Evolutionary conservation across 2,113 vertebrate genomes (phyloP), one percentile per base, ranked within the genome.

Genomic region (Amphilophus citrinellus): DNA sequence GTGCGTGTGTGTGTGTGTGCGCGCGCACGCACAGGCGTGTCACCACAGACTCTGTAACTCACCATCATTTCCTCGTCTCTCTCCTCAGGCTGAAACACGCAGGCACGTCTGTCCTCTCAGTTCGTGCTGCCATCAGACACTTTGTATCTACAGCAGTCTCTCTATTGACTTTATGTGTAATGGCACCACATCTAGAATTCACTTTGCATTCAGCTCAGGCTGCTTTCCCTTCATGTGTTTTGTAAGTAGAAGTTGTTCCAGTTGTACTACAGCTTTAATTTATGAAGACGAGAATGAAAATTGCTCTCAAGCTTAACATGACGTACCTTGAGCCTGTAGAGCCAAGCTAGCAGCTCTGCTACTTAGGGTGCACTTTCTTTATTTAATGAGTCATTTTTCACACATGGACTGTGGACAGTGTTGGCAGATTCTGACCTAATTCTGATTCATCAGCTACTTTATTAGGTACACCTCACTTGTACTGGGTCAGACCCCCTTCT

Each of bases 1-100:
- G 39, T 42, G 44, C 14, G 44, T 15, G 44, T 14, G 44, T 0
- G 0, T 0, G 4, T 8, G 39, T 9, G 39, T 4, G 2, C 17
- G 42, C 4, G 18, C 8, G 27, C 3, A 24, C 24, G 24, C 24
- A 24, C 24, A 24, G 24, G 30, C 30, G 30, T 30, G 27, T 3
- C 27, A 27, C 27, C 27, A 27, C 27, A 27, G 27, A 27, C 27
- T 27, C 27, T 27, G 27, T 27, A 27, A 27, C 27, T 27, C 27
- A 27, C 27, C 27, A 27, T 27, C 27, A 27, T 27, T 27, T 27
- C 27, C 30, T 30, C 30, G 30, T 30, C 30, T 30, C 30, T 30
- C 27, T 30, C 30, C 30, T 30, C 65, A 50, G 65, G 5, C 65
- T 30, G 65, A 71, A 71, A 50, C 65, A 50, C 2, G 5, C 65